Evolutionary conservation across 2,888 invertebrate genomes (phyloP), one percentile per base, ranked within the genome.

Genomic region (Scaptomyza flava): DNA sequence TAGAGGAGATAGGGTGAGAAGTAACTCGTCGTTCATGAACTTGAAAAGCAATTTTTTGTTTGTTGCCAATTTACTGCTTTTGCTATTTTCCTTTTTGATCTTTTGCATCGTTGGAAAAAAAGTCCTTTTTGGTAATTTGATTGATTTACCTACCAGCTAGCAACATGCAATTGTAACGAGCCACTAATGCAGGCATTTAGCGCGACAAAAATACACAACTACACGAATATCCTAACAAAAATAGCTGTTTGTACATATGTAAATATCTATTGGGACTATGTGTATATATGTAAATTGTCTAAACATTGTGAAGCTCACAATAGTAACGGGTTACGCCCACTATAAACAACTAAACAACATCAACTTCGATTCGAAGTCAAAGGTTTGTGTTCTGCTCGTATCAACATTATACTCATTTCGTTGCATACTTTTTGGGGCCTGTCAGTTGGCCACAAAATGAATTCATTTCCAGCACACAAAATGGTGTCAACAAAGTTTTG

Each of bases 131-230:
- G 67, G 84, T 81, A 86, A 81, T 81, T 81, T 83, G 87, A 85
- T 87, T 84, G 87, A 83, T 88, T 86, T 86, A 72, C 86, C 70
- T 27, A 57, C 61, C 69, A 73, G 65, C 62, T 61, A 33, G 30
- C 63, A 74, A 83, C 82, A 82, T 82, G 82, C 87, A 82, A 87
- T 58, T 83, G 82, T 83, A 87, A 83, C 87, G 87, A 87, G 82
- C 82, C 72, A 87, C 85, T 83, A 83, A 83, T 83, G 82, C 74
- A 68, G 58, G 71, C 77, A 83, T 87, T 87, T 84, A 83, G 82
- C 82, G 72, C 74, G 53, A 67, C 62, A 62, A 64, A 66, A 68
- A 76, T 56, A 68, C 14, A 17, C 9, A 60, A 20, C 20, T 42
- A 14, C 51, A 27, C 14, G 14, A 50, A 33, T 50, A 27, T 8